Evolutionary conservation across 2,113 vertebrate species (phyloP).

Genomic region (Guaruba guarouba): DNA sequence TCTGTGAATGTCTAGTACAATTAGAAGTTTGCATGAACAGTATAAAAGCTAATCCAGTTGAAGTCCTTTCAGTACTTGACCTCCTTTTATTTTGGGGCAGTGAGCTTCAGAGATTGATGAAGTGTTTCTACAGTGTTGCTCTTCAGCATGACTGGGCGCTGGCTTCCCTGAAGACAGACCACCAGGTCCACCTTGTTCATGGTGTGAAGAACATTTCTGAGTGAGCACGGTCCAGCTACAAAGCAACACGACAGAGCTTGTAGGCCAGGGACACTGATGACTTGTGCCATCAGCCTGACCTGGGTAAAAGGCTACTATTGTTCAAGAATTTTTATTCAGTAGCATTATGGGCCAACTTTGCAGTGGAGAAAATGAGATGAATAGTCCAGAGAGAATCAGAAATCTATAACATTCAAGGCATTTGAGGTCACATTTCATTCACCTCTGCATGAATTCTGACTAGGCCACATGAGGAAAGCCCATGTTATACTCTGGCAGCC

Average conservation of each 20-base stretch:
- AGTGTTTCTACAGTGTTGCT: background rate
- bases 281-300: background rate
- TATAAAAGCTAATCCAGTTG: slow-evolving; percentile 10
- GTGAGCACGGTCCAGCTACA: background rate
- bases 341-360: background rate
- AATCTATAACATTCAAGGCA: background rate
- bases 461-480: background rate
- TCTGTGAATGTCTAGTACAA: background rate
- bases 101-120: background rate
- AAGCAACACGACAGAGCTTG: background rate
- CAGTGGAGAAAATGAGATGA: background rate
- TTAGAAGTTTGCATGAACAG: slow-evolving; percentile 3
- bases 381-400: background rate
- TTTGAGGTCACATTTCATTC: background rate
- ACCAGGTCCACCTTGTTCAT: background rate
- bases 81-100: slow-evolving; percentile 1
- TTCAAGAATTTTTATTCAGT: background rate
- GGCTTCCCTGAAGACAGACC: background rate
- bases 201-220: background rate
- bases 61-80: background rate
- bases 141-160: background rate
- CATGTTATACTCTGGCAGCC: background rate
- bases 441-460: background rate
- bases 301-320: background rate
- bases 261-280: background rate